Evolutionary conservation across 1,140 invertebrate species (phyloP).

Genomic region (Bombus pascuorum): DNA sequence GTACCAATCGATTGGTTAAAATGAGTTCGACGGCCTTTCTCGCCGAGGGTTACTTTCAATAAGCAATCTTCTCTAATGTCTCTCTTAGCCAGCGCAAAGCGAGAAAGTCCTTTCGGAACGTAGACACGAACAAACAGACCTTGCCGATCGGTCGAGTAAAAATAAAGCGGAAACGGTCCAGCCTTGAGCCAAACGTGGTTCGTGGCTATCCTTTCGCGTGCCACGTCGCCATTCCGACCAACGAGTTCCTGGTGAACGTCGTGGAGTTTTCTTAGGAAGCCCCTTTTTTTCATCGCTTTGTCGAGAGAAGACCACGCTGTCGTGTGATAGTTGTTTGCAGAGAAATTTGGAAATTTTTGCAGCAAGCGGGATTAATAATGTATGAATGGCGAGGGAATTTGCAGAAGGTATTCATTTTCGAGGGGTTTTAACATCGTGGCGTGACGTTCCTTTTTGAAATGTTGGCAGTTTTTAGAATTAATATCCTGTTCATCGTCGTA

Average conservation of each 20-base stretch:
- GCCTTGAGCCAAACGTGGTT: conserved; percentile 53
- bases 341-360: background rate
- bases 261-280: background rate
- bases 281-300: background rate
- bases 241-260: conserved; percentile 60
- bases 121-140: conserved; percentile 11
- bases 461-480: background rate
- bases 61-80: conserved; percentile 62
- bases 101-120: background rate
- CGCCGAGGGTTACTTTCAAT: conserved; percentile 53
- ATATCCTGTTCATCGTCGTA: background rate
- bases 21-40: conserved; percentile 12
- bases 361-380: background rate
- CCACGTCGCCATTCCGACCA: conserved; percentile 56
- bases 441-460: background rate
- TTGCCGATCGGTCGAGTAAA: background rate
- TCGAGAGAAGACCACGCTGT: background rate
- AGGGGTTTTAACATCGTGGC: too few relatives aligned
- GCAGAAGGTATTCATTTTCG: background rate
- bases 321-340: background rate
- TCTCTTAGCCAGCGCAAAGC: conserved; percentile 23
- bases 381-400: background rate
- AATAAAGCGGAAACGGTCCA: conserved; percentile 50
- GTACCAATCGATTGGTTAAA: conserved; percentile 53
- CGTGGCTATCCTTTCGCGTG: conserved; percentile 61